A percentile compares a stretch with the other conserved stretches of the same genome.
These are phyloP conservation scores for Tragelaphus strepsiceros DNA, from an alignment of 2,113 vertebrate species.

Conservation along the genomic window DNA sequence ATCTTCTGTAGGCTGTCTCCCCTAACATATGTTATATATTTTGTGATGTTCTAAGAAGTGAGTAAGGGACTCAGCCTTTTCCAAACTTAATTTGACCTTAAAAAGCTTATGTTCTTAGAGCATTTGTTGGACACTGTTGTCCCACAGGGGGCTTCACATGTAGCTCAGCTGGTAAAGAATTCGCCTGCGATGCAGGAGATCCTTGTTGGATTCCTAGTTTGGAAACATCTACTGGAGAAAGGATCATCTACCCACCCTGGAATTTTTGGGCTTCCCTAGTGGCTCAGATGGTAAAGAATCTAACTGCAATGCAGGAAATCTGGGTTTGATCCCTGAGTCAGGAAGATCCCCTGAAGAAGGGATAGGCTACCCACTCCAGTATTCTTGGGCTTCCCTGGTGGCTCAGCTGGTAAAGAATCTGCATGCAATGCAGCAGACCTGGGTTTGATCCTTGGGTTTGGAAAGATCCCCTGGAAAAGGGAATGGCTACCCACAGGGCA, in stretches of 20 bases:
- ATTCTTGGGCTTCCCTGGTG: too few species aligned
- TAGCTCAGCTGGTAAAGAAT: not conserved
- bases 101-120: not conserved
- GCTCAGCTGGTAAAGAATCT: too few species aligned
- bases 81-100: not conserved
- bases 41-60: not conserved
- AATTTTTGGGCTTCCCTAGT: not conserved
- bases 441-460: not conserved
- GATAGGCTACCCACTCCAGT: too few species aligned
- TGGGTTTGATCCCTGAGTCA: not conserved
- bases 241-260: not conserved
- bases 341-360: too few species aligned
- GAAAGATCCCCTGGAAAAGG: not conserved
- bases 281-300: not conserved
- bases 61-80: not conserved
- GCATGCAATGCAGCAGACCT: too few species aligned
- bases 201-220: not conserved
- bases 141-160: not conserved
- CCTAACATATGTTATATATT: not conserved
- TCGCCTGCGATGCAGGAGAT: not conserved
- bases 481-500: not conserved
- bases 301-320: not conserved
- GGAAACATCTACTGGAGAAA: not conserved
- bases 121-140: not conserved
- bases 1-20: not conserved